phyloP scores from a whole-genome alignment of 2,888 invertebrate species.

The Spodoptera littoralis region DNA sequence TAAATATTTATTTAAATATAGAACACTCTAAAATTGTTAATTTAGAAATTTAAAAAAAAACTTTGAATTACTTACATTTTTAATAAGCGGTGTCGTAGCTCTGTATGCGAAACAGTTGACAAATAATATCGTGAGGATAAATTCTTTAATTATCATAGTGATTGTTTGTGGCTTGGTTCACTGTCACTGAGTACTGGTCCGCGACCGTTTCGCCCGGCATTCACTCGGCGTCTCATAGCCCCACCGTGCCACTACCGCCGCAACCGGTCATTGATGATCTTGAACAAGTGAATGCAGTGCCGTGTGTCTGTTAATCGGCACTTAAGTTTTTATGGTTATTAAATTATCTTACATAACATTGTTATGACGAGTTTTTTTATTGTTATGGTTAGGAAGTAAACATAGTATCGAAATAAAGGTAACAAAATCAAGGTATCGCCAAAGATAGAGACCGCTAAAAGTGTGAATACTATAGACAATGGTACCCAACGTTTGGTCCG shows the following conservation, averaged over 20 bases:
- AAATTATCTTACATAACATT: no score
- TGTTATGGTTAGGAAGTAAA: no score
- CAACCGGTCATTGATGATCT: constrained; percentile 51
- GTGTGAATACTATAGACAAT: no score
- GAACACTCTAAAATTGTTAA: no score
- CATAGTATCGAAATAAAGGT: no score
- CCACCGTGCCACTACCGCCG: background rate
- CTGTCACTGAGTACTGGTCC: background rate
- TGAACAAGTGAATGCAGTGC: constrained; percentile 46
- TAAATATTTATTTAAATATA: no score
- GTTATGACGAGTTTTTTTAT: no score
- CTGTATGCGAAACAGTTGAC: constrained; percentile 60
- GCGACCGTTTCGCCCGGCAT: constrained; percentile 24
- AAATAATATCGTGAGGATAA: constrained; percentile 45
- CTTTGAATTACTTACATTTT: constrained; percentile 73
- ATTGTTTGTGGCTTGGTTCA: constrained; percentile 21
- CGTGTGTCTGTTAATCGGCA: background rate
- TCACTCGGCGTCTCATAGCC: background rate
- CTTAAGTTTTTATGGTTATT: no score
- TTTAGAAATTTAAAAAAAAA: no score
- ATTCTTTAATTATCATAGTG: constrained; percentile 22
- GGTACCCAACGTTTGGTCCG: no score
- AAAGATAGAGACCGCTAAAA: no score
- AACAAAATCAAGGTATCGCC: no score
- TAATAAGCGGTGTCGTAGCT: constrained; percentile 74